Conservation (phyloP, 2,113 vertebrate genomes). For the Jacana jacana region DNA sequence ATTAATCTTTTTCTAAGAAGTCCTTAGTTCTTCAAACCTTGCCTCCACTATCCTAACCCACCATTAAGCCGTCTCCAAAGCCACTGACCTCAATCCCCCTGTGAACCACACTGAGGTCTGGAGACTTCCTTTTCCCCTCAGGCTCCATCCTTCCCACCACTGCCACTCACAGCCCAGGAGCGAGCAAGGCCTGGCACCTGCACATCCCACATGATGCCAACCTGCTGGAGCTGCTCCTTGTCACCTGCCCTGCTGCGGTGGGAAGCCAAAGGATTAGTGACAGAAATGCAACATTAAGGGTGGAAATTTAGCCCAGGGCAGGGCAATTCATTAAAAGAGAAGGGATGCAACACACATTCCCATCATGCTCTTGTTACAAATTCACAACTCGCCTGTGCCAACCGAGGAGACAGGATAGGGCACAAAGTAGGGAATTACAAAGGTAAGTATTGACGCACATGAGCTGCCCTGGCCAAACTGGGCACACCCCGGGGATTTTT, state of each 20-base stretch:
- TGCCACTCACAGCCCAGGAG: background rate
- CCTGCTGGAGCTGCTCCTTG: background rate
- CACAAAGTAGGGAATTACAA: background rate
- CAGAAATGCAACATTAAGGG: rapidly evolving
- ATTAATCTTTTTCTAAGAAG: background rate
- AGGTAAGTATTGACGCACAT: background rate
- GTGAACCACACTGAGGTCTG: background rate
- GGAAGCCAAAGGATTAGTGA: rapidly evolving
- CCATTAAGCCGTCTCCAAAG: background rate
- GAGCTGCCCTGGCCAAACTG: background rate
- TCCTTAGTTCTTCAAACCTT: background rate
- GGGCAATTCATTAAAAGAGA: background rate
- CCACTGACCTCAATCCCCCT: background rate
- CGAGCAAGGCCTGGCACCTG: rapidly evolving
- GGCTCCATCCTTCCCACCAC: rapidly evolving
- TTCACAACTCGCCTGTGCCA: background rate
- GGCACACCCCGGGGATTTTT: background rate
- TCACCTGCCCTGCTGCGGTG: rapidly evolving
- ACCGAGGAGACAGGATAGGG: background rate
- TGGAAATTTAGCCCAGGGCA: background rate
- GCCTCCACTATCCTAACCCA: background rate
- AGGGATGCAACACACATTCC: background rate
- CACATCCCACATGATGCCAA: rapidly evolving
- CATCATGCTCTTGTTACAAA: rapidly evolving
- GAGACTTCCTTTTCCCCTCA: background rate